Conservation (phyloP, 2,888 invertebrate species). For the Tanytarsus gracilentus region DNA sequence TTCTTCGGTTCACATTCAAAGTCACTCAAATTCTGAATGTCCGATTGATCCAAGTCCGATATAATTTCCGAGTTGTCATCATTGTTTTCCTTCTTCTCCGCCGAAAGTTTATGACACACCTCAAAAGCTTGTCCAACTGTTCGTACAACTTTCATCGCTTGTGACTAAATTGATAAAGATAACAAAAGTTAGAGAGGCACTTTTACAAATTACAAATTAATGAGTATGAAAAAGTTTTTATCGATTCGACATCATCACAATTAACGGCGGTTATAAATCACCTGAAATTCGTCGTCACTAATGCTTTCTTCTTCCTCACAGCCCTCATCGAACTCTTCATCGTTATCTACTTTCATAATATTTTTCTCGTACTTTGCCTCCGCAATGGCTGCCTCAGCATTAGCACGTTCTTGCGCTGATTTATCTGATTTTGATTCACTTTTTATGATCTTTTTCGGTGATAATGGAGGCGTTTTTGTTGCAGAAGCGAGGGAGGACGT, state of each 20-base stretch:
- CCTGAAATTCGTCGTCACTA: conserved; percentile 37
- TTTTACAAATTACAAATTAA: conserved; percentile 18
- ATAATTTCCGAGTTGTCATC: conserved; percentile 43
- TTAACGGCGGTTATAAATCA: conserved; percentile 30
- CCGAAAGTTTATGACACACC: conserved; percentile 93
- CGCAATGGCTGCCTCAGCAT: conserved; percentile 1
- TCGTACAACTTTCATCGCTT: conserved; percentile 96
- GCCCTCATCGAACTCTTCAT: conserved; percentile 46
- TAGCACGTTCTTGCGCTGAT: background rate
- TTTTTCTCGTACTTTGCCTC: background rate
- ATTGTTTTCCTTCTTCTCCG: conserved; percentile 47
- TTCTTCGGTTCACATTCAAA: conserved; percentile 50
- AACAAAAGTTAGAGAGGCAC: conserved; percentile 26
- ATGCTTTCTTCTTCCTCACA: conserved; percentile 13
- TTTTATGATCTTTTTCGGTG: conserved; percentile 31
- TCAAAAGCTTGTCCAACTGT: conserved; percentile 99
- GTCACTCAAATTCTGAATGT: conserved; percentile 39
- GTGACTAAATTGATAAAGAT: conserved; percentile 59
- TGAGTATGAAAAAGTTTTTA: background rate
- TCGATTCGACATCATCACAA: background rate
- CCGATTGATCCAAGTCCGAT: conserved; percentile 42
- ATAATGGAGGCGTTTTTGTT: conserved; percentile 14
- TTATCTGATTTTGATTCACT: background rate
- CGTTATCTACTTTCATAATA: background rate
- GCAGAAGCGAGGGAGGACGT: background rate